These are phyloP conservation scores for Antigone vipio DNA, from an alignment of 2,113 vertebrate genomes.

Conservation along the genomic window DNA sequence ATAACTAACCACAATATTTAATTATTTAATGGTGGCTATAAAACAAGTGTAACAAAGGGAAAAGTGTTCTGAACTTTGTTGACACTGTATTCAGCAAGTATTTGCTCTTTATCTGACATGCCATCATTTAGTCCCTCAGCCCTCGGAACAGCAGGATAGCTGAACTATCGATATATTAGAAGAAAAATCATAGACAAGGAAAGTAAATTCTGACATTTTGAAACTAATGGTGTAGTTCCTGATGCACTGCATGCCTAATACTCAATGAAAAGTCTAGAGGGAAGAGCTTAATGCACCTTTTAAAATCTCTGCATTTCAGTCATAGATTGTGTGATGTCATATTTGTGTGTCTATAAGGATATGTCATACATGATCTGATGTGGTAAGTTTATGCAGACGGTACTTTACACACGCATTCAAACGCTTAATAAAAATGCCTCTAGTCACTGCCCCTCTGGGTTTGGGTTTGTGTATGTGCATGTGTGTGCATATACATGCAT, in stretches of 20 bases:
- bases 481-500: neutral
- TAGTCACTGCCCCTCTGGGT: neutral
- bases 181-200: constrained; percentile 7
- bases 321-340: neutral
- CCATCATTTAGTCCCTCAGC: neutral
- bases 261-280: neutral
- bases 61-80: constrained; percentile 27
- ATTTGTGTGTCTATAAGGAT: neutral
- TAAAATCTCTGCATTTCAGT: neutral
- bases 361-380: neutral
- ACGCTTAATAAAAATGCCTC: neutral
- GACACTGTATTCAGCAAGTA: neutral
- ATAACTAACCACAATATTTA: neutral
- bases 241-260: neutral
- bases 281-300: neutral
- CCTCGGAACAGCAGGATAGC: neutral
- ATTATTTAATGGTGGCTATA: constrained; percentile 26
- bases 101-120: constrained; percentile 25
- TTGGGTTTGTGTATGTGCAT: neutral
- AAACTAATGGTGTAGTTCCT: neutral
- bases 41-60: constrained; percentile 17
- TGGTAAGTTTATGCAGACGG: neutral
- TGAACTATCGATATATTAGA: neutral
- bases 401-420: neutral
- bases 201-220: constrained; percentile 4